Percentiles rank a stretch among this genome's conserved stretches.
Conservation (phyloP, 1,140 invertebrate species). For the Coelopa frigida region DNA sequence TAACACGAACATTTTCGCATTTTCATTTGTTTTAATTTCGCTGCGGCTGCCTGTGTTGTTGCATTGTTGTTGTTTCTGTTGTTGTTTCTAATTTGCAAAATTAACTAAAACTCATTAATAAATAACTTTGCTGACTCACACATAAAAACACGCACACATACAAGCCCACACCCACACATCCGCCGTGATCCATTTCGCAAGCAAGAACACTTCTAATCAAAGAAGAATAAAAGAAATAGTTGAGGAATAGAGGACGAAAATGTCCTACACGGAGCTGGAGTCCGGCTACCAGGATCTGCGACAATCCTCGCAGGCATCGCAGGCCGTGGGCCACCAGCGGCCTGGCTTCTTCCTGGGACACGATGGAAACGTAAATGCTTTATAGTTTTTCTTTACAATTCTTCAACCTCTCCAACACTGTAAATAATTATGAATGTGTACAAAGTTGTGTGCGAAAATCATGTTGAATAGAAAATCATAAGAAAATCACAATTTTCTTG, state of each 20-base stretch:
- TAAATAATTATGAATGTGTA: background rate
- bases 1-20: no score
- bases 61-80: no score
- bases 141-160: no score
- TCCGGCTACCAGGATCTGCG: slow-evolving; percentile 78
- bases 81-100: no score
- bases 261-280: slow-evolving; percentile 86
- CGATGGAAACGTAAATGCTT: slow-evolving; percentile 51
- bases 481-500: background rate
- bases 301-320: slow-evolving; percentile 46
- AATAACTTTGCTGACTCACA: no score
- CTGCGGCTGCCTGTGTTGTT: no score
- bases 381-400: background rate
- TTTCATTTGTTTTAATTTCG: no score
- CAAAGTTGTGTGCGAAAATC: background rate
- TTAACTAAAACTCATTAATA: no score
- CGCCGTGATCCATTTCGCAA: no score
- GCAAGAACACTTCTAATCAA: no score
- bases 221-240: no score
- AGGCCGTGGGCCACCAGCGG: slow-evolving; percentile 18
- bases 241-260: slow-evolving; percentile 32
- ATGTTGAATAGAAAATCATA: background rate
- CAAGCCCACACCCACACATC: no score
- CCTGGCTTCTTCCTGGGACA: slow-evolving; percentile 60
- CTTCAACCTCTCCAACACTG: background rate